Evolutionary conservation across 1,140 invertebrate species (phyloP).

Genomic region (Panonychus citri): DNA sequence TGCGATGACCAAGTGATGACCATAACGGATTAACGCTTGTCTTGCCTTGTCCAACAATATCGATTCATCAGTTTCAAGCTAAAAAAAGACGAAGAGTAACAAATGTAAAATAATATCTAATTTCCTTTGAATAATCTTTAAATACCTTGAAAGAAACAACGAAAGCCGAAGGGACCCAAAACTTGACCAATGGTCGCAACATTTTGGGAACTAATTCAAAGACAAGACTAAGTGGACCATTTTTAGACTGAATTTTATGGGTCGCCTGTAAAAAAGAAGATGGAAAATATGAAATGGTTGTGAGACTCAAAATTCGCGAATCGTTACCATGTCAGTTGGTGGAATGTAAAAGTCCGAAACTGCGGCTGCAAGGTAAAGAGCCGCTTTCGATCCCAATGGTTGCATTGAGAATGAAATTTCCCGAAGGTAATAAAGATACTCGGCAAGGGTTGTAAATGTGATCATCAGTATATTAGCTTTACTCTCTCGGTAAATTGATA

Average conservation of each 20-base stretch:
- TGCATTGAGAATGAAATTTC: constrained; percentile 49
- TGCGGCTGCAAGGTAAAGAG: constrained; percentile 85
- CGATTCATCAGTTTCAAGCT: constrained; percentile 74
- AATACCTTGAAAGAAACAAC: constrained; percentile 76
- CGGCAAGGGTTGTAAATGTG: constrained; percentile 59
- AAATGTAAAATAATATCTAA: not conserved
- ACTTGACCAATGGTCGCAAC: constrained; percentile 57
- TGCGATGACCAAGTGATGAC: constrained; percentile 82
- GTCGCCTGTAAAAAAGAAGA: not conserved
- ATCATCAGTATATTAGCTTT: constrained; percentile 42
- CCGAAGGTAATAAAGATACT: constrained; percentile 77
- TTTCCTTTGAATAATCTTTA: not conserved
- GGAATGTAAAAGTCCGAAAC: constrained; percentile 98
- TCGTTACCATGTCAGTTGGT: constrained; percentile 62
- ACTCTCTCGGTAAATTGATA: constrained; percentile 43
- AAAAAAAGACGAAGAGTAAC: not conserved
- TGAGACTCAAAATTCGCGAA: too few species aligned
- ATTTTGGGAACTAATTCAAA: constrained; percentile 89
- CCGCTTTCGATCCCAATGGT: constrained; percentile 35
- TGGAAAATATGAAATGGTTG: too few species aligned
- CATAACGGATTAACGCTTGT: constrained; percentile 71
- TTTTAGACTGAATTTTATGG: constrained; percentile 9
- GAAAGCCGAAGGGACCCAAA: constrained; percentile 79
- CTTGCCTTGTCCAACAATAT: constrained; percentile 64
- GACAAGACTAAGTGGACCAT: constrained; percentile 46